Conservation (phyloP, 1,140 invertebrate species). For the Drosophila seguyi region DNA sequence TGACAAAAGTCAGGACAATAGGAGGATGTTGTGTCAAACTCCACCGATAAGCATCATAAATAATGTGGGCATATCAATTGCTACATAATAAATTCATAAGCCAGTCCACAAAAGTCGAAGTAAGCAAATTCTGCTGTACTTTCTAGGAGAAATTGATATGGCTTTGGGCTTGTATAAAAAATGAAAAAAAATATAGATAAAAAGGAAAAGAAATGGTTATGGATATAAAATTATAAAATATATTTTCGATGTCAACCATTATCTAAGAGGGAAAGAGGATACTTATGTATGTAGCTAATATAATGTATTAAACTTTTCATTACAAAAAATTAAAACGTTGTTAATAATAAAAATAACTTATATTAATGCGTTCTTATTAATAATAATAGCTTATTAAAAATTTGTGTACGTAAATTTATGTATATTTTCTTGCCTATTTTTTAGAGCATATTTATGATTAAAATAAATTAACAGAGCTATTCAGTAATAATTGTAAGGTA, state of each 20-base stretch:
- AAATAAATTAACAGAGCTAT: no score
- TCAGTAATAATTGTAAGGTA: no score
- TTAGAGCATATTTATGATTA: no score
- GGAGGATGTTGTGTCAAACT: constrained; percentile 36
- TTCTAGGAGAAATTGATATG: constrained; percentile 6
- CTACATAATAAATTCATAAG: constrained; percentile 68
- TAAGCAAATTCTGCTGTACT: constrained; percentile 17
- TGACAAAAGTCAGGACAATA: constrained; percentile 59
- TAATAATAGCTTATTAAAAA: no score
- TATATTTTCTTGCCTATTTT: no score
- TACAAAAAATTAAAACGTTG: no score
- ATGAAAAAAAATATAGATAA: background rate
- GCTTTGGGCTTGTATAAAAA: background rate
- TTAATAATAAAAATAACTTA: no score
- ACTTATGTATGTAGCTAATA: background rate
- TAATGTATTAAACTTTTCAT: background rate
- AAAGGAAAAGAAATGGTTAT: background rate
- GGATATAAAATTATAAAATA: background rate
- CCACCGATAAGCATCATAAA: constrained; percentile 62
- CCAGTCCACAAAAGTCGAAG: constrained; percentile 18
- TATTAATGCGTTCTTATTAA: no score
- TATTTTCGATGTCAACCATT: background rate
- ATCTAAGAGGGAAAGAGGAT: background rate
- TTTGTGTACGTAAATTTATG: no score
- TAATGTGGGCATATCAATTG: constrained; percentile 66